phyloP scores from a whole-genome alignment of 1,140 invertebrate species.

The Phthorimaea operculella region DNA sequence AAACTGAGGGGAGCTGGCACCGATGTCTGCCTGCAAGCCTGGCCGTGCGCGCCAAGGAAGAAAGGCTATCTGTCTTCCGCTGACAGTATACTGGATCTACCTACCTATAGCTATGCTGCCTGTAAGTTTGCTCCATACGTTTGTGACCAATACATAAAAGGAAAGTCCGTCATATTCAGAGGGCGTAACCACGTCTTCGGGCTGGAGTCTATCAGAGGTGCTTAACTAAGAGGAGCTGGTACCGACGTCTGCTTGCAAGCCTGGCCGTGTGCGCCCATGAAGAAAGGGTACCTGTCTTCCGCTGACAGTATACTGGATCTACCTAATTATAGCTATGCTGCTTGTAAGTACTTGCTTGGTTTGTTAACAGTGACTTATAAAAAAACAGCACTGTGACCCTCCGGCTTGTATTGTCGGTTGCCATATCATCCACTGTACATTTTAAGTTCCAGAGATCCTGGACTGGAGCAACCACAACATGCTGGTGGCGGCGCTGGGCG shows the following conservation, averaged over 20 bases:
- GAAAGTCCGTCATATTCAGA: too few relatives aligned
- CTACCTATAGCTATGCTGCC: conserved; percentile 38
- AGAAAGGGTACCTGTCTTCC: conserved; percentile 36
- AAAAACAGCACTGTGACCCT: too few relatives aligned
- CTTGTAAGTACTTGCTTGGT: conserved; percentile 30
- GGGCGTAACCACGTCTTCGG: too few relatives aligned
- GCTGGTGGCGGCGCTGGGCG: conserved; percentile 47
- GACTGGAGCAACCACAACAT: conserved; percentile 54
- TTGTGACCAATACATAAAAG: too few relatives aligned
- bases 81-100: too few relatives aligned
- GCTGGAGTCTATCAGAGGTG: conserved; percentile 10
- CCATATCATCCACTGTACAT: neutral
- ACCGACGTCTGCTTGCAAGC: conserved; percentile 10
- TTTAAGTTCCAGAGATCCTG: conserved; percentile 48
- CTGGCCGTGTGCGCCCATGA: conserved; percentile 48
- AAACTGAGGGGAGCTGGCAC: too few relatives aligned
- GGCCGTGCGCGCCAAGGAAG: conserved; percentile 46
- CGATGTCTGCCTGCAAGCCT: conserved; percentile 22
- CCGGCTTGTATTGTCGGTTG: neutral
- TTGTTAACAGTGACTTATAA: too few relatives aligned
- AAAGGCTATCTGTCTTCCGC: conserved; percentile 38
- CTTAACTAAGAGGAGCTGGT: neutral
- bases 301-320: conserved; percentile 53
- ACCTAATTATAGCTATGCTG: conserved; percentile 41
- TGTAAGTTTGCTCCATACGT: too few relatives aligned